phyloP scores from a whole-genome alignment of 1,140 invertebrate genomes.

The Zaprionus tsacasi region DNA sequence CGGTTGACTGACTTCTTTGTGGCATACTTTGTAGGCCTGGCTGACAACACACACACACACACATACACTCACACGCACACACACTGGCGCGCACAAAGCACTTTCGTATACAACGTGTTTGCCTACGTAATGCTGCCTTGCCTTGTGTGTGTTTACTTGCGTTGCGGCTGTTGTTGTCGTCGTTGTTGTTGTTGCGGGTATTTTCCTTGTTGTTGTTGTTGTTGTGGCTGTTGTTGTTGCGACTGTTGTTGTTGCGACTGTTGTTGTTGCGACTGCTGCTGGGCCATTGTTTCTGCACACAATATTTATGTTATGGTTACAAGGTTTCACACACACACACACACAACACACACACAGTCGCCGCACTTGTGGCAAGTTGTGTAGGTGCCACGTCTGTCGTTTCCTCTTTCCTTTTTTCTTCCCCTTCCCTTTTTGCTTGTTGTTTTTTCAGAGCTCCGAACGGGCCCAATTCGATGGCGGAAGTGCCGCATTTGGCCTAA shows the following conservation, averaged over 20 bases:
- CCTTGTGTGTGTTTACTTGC: conserved; percentile 12
- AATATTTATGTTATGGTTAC: conserved; percentile 77
- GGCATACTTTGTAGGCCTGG: conserved; percentile 45
- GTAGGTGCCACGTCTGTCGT: conserved; percentile 27
- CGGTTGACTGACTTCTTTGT: conserved; percentile 69
- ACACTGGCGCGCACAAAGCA: conserved; percentile 5
- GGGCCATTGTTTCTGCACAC: conserved; percentile 55
- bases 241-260: conserved; percentile 21
- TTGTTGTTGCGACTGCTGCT: conserved; percentile 12
- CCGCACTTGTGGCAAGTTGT: conserved; percentile 49
- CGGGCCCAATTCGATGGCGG: conserved; percentile 60
- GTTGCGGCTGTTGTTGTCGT: conserved; percentile 8
- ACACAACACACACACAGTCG: neutral
- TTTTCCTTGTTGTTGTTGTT: conserved; percentile 6
- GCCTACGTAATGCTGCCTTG: conserved; percentile 12
- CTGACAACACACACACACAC: conserved; percentile 3
- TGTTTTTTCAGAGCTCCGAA: conserved; percentile 2
- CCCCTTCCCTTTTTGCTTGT: neutral
- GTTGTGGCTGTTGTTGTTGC: conserved; percentile 22
- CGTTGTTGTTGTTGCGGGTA: conserved; percentile 8
- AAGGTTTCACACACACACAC: conserved; percentile 50
- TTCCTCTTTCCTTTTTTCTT: neutral
- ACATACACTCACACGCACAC: neutral
- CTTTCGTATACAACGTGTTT: conserved; percentile 14
- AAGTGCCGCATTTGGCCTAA: conserved; percentile 61